Evolutionary conservation across 1,140 invertebrate genomes (phyloP), one percentile per base, ranked within the genome.

Genomic region (Gryllus bimaculatus): DNA sequence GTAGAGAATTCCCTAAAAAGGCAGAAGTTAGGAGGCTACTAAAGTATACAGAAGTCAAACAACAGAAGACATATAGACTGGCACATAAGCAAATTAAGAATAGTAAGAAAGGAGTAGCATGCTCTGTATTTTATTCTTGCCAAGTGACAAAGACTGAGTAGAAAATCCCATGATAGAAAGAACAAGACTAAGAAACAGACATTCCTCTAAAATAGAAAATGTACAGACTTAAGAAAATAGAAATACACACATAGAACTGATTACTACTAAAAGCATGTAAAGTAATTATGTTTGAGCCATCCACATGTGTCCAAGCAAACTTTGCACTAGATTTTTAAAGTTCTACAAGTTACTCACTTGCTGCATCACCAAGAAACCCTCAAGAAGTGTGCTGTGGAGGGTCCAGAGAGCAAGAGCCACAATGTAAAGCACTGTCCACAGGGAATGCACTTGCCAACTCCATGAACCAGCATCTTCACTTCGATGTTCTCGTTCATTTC

Each of bases 401-500:
- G 88, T 85, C 82, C 88, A 90, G 18, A 87, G 82, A 20, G 87
- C 87, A 8, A 90, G 84, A 15, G 87, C 87, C 20, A 85, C 83
- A 26, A 90, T 86, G 81, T 90, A 90, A 20, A 89, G 83, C 73
- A 88, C 84, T 0, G 89, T 89, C 89, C 89, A 90, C 49, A 88
- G 83, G 7, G 87, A 85, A 82, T 88, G 87, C 10, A 85, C 85
- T 74, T 88, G 85, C 89, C 89, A 90, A 12, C 84, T 85, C 86
- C 79, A 85, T 73, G 18, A 81, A 77, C 74, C 82, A 82, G 85
- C 84, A 83, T 83, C 78, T n/a, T 79, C 81, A 81, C 47, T 81
- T 47, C 49, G 76, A 15, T 54, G 47, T 66, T 83, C 81, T 49
- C 83, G 80, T 75, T 85, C 84, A 83, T 86, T 85, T 76, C 90